These are phyloP conservation scores for Aromia moschata DNA, from an alignment of 2,888 invertebrate genomes.

Conservation along the genomic window DNA sequence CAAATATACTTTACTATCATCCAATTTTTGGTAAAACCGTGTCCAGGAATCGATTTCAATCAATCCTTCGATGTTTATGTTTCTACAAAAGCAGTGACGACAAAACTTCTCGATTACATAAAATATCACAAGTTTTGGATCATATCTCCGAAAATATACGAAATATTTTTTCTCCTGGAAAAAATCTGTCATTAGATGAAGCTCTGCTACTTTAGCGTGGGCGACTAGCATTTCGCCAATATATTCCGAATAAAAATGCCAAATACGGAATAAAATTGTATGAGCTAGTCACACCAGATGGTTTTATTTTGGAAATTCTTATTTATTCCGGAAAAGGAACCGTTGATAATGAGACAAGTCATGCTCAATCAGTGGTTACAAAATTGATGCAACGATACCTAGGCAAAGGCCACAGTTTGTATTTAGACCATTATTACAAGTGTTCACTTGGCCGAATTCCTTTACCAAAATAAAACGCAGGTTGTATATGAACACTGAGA, in stretches of 20 bases:
- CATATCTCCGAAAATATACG: constrained; percentile 24
- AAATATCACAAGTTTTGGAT: constrained; percentile 24
- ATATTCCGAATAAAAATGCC: constrained; percentile 7
- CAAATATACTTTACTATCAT: not conserved
- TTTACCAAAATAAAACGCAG: too few species aligned
- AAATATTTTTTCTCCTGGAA: constrained; percentile 5
- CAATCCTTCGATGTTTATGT: constrained; percentile 26
- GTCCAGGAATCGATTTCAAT: constrained; percentile 8
- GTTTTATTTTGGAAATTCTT: not conserved
- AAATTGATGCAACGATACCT: not conserved
- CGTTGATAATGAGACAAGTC: not conserved
- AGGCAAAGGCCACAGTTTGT: constrained; percentile 1
- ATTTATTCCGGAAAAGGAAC: constrained; percentile 8
- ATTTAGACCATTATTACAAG: constrained; percentile 12
- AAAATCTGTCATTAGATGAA: not conserved
- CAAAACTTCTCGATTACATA: constrained; percentile 25
- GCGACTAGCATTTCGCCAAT: constrained; percentile 3
- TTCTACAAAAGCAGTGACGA: constrained; percentile 24
- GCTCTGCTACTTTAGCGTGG: constrained; percentile 5
- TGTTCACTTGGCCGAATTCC: too few species aligned
- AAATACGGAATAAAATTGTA: constrained; percentile 14
- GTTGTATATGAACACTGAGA: too few species aligned
- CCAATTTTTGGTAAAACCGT: constrained; percentile 5
- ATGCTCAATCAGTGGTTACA: not conserved
- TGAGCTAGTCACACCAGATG: constrained; percentile 3